phyloP scores from a whole-genome alignment of 2,888 invertebrate species.

The Electrophaes corylata region DNA sequence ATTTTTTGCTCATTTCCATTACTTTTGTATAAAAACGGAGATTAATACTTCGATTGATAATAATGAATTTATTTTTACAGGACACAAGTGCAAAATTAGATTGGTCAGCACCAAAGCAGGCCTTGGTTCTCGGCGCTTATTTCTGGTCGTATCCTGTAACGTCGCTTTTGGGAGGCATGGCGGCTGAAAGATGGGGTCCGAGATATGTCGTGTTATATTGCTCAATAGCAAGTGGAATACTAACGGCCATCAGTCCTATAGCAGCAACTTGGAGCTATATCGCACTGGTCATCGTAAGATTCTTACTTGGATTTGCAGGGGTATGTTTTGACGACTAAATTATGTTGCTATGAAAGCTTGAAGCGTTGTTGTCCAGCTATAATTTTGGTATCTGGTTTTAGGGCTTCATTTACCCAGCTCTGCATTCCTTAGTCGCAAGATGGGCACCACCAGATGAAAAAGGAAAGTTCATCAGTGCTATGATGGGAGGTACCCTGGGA shows the following conservation, averaged over 20 bases:
- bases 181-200: conserved; percentile 87
- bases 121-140: conserved; percentile 86
- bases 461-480: conserved; percentile 88
- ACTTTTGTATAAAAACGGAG: not conserved
- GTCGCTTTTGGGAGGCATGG: conserved; percentile 86
- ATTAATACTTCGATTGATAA: conserved; percentile 3
- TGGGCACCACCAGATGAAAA: conserved; percentile 91
- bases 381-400: conserved; percentile 48
- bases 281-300: conserved; percentile 82
- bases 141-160: conserved; percentile 89
- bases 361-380: not conserved
- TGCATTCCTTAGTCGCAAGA: conserved; percentile 87
- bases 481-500: conserved; percentile 90
- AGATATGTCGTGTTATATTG: conserved; percentile 84
- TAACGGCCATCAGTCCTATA: conserved; percentile 85
- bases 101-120: conserved; percentile 86
- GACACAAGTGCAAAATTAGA: conserved; percentile 60
- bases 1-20: conserved; percentile 7
- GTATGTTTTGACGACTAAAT: conserved; percentile 68
- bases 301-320: conserved; percentile 85
- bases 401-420: conserved; percentile 86
- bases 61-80: conserved; percentile 15
- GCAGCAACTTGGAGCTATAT: conserved; percentile 84
- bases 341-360: not conserved
- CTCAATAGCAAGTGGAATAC: conserved; percentile 75